Base-by-base conservation (phyloP, 2,797 vertebrate genomes). In the Sebastes paucispinis region DNA sequence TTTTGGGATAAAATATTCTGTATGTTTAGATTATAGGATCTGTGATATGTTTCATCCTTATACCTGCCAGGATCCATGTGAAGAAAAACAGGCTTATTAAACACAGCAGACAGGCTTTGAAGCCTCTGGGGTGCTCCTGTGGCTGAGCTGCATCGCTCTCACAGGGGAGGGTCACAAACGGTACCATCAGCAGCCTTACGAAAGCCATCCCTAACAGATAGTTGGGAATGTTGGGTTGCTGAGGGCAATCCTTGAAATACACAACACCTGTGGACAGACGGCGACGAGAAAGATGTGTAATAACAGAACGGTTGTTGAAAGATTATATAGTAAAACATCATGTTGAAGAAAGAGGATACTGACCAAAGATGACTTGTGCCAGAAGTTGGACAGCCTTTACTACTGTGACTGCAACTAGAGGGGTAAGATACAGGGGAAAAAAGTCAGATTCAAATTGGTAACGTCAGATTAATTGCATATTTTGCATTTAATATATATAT, bases 151-250 rank as follows among this genome's bases (percentile, higher is more conserved):
- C 18, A 0, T 66, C 1, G 0, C 64, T 74, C 25, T 83, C 84
- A 69, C 79, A 81, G 1, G 84, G 69, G 1, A 81, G 1, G 5
- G 18, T 50, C 27, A 78, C 4, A 18, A 57, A 80, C 0, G 52
- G 50, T 2, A 78, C 7, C 52, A 31, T 12, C 2, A 86, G 31
- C 24, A 89, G 25, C 1, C 8, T 0, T 1, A 32, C 0, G 18
- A 83, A 18, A 67, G 70, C 84, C 75, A 88, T 1, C 8, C 82
- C 86, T 5, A 89, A 36, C 55, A 91, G 76, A 29, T 67, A 91
- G 65, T 7, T 88, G 60, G 89, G 89, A 54, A 91, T 87, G 69
- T 82, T 81, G 0, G 88, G 86, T 29, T 89, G 88, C 59, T 82
- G 86, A 25, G 86, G 86, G 27, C 88, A 91, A 8, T 88, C 87